phyloP scores from a whole-genome alignment of 1,140 invertebrate genomes.

The Macrostomum lignano region DNA sequence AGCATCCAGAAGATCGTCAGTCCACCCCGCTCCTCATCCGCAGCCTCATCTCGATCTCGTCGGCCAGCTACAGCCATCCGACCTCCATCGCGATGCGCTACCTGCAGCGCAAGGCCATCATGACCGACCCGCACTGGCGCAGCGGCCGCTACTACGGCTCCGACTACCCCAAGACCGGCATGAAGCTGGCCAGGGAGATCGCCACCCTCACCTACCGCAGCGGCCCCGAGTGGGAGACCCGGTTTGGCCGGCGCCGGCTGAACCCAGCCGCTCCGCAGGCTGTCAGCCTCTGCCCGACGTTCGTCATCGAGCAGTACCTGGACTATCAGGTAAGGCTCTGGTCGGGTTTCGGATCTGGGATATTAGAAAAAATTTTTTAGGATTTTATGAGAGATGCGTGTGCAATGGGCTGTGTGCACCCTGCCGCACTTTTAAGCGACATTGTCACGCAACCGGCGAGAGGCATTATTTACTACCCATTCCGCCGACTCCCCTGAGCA shows the following conservation, averaged over 20 bases:
- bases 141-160: constrained; percentile 24
- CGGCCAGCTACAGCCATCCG: constrained; percentile 21
- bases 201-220: constrained; percentile 26
- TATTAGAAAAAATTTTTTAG: no score
- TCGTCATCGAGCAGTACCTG: constrained; percentile 26
- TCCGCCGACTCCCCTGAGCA: no score
- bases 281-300: constrained; percentile 21
- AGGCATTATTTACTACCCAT: no score
- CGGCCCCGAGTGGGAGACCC: constrained; percentile 24
- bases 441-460: no score
- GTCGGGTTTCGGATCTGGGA: no score
- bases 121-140: constrained; percentile 26
- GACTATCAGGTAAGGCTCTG: no score
- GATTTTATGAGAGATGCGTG: no score
- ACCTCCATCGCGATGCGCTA: constrained; percentile 25
- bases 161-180: constrained; percentile 17
- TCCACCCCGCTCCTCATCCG: not conserved
- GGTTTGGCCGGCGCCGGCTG: constrained; percentile 21
- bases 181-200: constrained; percentile 26
- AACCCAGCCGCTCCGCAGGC: no score
- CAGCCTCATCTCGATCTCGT: constrained; percentile 21
- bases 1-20: not conserved
- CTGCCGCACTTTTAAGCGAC: no score
- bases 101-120: constrained; percentile 24
- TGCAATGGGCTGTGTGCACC: no score